These are phyloP conservation scores for Caenorhabditis doughertyi DNA, from an alignment of 2,888 invertebrate genomes.

Conservation along the genomic window DNA sequence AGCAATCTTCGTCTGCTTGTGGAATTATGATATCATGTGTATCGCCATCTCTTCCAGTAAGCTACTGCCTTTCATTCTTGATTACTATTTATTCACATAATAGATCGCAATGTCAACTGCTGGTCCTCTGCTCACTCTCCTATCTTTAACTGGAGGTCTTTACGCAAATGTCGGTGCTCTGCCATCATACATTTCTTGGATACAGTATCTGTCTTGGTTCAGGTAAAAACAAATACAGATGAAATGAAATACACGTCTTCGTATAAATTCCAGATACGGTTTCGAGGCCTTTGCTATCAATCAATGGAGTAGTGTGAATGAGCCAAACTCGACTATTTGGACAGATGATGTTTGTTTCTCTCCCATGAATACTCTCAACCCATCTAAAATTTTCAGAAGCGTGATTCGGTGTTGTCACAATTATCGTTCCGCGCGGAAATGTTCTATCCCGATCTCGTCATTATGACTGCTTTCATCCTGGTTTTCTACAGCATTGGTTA, in stretches of 20 bases:
- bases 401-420: conserved; percentile 61
- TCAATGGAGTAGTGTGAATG: conserved; percentile 76
- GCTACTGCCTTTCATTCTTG: conserved; percentile 55
- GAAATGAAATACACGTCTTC: too few relatives aligned
- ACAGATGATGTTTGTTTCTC: conserved; percentile 37
- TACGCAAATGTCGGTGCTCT: conserved; percentile 81
- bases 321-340: conserved; percentile 62
- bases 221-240: conserved; percentile 54
- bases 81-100: conserved; percentile 1
- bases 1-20: conserved; percentile 77
- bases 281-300: conserved; percentile 84
- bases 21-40: conserved; percentile 80
- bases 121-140: conserved; percentile 80
- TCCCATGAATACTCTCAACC: not conserved
- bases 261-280: conserved; percentile 75
- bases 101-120: conserved; percentile 73
- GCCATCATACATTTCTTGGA: conserved; percentile 80
- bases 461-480: conserved; percentile 75
- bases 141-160: conserved; percentile 82
- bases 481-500: conserved; percentile 79
- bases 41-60: conserved; percentile 78
- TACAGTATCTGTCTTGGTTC: conserved; percentile 78
- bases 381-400: conserved; percentile 39
- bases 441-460: conserved; percentile 73
- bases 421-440: conserved; percentile 75